These are phyloP conservation scores for Chelmon rostratus DNA, from an alignment of 2,797 vertebrate species.

Conservation along the genomic window DNA sequence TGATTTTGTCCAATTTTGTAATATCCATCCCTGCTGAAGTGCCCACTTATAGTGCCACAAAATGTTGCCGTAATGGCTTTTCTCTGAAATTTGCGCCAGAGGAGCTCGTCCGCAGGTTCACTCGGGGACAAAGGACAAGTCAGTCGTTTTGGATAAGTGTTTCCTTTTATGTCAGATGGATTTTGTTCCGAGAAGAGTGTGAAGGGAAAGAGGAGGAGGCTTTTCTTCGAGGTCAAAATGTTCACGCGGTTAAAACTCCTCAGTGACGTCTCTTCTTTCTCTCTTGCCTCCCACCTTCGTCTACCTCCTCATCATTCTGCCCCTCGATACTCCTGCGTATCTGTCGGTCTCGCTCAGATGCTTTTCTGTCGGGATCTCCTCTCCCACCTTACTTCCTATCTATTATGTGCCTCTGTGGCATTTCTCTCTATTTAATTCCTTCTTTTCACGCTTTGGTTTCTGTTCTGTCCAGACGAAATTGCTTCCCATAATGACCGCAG, in stretches of 20 bases:
- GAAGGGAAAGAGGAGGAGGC: conserved; percentile 40
- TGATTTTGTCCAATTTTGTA: conserved; percentile 63
- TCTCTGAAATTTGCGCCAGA: conserved; percentile 48
- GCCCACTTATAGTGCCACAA: conserved; percentile 55
- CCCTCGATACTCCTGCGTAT: background rate
- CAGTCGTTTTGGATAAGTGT: conserved; percentile 52
- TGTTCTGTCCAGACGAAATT: conserved; percentile 54
- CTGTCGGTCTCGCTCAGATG: conserved; percentile 8
- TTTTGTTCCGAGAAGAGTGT: conserved; percentile 57
- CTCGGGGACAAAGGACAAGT: conserved; percentile 43
- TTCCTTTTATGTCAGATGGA: conserved; percentile 56
- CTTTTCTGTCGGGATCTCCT: conserved; percentile 5
- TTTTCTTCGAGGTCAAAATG: conserved; percentile 57
- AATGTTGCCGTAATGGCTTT: conserved; percentile 68
- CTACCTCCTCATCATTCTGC: conserved; percentile 8
- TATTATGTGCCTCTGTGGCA: conserved; percentile 26
- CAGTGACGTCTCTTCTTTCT: conserved; percentile 22
- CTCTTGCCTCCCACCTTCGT: conserved; percentile 7
- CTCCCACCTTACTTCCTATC: conserved; percentile 19
- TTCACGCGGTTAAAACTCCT: conserved; percentile 30
- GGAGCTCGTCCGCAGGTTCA: conserved; percentile 44
- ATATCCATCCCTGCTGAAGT: conserved; percentile 40
- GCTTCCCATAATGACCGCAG: conserved; percentile 48
- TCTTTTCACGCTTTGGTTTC: conserved; percentile 50
- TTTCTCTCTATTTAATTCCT: conserved; percentile 29